Evolutionary conservation across 2,888 invertebrate species (phyloP).

Genomic region (Meiosimyza platycephala): DNA sequence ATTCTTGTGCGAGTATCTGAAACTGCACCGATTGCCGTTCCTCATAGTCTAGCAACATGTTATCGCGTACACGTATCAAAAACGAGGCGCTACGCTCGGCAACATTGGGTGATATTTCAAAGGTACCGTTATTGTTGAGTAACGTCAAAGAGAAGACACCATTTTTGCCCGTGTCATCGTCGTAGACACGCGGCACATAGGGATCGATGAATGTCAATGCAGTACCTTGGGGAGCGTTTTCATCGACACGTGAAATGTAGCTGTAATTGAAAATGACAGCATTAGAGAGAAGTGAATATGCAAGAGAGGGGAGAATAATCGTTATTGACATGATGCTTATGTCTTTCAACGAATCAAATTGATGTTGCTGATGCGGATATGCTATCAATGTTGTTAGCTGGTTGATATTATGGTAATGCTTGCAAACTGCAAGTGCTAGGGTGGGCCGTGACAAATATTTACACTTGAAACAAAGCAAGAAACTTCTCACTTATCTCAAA

Average conservation of each 20-base stretch:
- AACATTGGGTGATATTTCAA: conserved; percentile 86
- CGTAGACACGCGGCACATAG: conserved; percentile 78
- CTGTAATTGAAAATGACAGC: conserved; percentile 66
- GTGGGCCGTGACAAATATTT: too few species aligned
- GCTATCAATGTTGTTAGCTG: too few species aligned
- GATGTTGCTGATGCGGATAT: too few species aligned
- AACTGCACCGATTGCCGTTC: conserved; percentile 79
- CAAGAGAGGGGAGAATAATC: not conserved
- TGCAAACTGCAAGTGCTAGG: too few species aligned
- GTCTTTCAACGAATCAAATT: too few species aligned
- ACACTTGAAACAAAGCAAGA: too few species aligned
- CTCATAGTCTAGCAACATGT: conserved; percentile 87
- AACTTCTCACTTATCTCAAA: too few species aligned
- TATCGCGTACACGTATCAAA: conserved; percentile 85
- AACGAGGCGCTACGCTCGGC: conserved; percentile 84
- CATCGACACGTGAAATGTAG: conserved; percentile 81
- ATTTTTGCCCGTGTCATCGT: conserved; percentile 84
- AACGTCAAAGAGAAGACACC: conserved; percentile 84
- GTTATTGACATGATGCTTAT: too few species aligned
- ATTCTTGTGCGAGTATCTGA: conserved; percentile 84
- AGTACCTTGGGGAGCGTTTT: conserved; percentile 85
- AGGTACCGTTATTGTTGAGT: conserved; percentile 86
- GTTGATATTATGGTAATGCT: too few species aligned
- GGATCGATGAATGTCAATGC: conserved; percentile 78
- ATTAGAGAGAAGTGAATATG: not conserved